phyloP scores from a whole-genome alignment of 2,113 vertebrate species.

The Centropus bengalensis region DNA sequence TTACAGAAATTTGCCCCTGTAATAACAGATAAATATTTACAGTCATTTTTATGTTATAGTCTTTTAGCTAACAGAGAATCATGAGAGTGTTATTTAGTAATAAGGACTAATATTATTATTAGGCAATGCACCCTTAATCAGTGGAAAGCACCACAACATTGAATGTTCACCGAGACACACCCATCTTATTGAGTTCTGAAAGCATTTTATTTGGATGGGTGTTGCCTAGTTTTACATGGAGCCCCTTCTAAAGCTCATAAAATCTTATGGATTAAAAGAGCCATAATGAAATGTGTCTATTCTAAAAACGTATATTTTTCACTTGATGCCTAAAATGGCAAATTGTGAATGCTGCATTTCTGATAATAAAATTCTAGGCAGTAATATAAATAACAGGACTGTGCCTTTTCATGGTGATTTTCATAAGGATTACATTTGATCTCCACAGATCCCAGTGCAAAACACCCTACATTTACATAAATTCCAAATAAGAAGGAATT shows the following conservation, averaged over 20 bases:
- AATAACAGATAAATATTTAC: constrained; percentile 12
- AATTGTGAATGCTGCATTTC: not conserved
- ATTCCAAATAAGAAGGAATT: not conserved
- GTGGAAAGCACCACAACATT: not conserved
- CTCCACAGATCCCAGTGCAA: not conserved
- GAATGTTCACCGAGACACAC: not conserved
- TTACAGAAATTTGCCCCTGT: not conserved
- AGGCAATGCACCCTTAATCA: not conserved
- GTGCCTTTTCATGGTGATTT: not conserved
- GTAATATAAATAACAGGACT: not conserved
- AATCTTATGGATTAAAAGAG: not conserved
- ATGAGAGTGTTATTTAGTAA: not conserved
- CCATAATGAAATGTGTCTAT: not conserved
- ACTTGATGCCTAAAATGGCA: not conserved
- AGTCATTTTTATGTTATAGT: not conserved
- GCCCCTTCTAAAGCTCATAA: not conserved
- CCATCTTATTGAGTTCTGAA: not conserved
- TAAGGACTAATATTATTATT: no score
- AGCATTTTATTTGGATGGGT: not conserved
- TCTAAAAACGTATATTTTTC: not conserved
- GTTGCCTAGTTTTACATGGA: not conserved
- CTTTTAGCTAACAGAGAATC: not conserved
- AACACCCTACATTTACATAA: not conserved
- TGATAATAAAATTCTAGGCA: not conserved
- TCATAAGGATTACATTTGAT: not conserved